phyloP scores from a whole-genome alignment of 2,113 vertebrate genomes.

The Serilophus lunatus region DNA sequence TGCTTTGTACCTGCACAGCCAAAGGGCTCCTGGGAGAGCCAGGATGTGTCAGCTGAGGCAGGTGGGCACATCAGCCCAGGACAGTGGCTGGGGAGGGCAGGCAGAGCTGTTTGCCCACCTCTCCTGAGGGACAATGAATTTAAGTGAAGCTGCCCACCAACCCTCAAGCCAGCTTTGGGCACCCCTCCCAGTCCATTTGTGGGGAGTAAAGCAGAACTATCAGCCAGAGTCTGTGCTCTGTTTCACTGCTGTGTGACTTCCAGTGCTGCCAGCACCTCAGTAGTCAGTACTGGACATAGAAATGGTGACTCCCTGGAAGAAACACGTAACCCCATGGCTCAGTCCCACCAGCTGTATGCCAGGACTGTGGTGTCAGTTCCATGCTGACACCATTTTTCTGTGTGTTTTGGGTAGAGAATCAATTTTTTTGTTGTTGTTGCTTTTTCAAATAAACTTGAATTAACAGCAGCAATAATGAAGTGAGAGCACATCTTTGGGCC shows the following conservation, averaged over 20 bases:
- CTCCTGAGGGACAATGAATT: neutral
- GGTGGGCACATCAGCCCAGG: rapidly evolving
- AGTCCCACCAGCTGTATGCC: neutral
- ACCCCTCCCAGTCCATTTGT: neutral
- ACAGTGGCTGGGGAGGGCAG: neutral
- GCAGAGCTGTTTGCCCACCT: neutral
- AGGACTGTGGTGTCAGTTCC: neutral
- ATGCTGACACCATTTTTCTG: neutral
- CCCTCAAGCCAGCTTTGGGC: neutral
- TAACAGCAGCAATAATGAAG: neutral
- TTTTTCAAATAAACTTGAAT: neutral
- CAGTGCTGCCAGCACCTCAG: neutral
- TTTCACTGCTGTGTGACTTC: neutral
- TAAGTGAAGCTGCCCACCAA: neutral
- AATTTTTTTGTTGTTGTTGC: neutral
- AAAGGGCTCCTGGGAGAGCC: neutral
- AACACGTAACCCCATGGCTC: neutral
- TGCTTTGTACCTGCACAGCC: neutral
- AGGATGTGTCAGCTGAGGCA: neutral
- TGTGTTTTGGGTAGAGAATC: neutral
- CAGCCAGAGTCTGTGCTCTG: neutral
- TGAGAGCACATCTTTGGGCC: neutral
- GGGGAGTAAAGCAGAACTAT: neutral
- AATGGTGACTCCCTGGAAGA: rapidly evolving
- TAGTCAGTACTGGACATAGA: neutral